These are phyloP conservation scores for Naja naja DNA, from an alignment of 2,113 vertebrate genomes.

Conservation along the genomic window DNA sequence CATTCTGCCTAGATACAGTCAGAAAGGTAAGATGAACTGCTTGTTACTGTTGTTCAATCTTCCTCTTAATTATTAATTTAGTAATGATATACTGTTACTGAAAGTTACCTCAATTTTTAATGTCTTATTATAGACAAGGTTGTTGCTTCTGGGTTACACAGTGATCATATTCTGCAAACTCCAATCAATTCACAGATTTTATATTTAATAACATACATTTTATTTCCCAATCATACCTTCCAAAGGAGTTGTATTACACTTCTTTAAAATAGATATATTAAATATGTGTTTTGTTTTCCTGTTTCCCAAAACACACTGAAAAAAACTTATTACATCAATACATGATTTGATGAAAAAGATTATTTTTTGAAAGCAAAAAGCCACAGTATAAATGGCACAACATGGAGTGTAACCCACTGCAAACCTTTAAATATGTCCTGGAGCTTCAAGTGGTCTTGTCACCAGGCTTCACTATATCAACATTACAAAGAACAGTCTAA, in stretches of 20 bases:
- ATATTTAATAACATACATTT: neutral
- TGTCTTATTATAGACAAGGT: neutral
- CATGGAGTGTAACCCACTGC: neutral
- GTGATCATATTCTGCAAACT: neutral
- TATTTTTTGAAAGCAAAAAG: neutral
- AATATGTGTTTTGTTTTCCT: neutral
- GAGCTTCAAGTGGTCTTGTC: neutral
- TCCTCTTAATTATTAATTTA: neutral
- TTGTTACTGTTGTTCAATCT: neutral
- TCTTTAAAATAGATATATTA: neutral
- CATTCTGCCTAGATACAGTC: neutral
- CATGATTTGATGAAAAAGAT: neutral
- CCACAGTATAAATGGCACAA: neutral
- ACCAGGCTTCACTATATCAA: neutral
- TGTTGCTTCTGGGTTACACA: neutral
- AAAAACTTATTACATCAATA: neutral
- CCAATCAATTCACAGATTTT: neutral
- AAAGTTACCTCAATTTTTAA: neutral
- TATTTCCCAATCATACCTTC: neutral
- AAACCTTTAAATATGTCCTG: neutral
- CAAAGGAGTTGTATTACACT: neutral
- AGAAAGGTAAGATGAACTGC: neutral
- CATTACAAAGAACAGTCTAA: slow-evolving; percentile 13
- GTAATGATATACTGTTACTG: neutral
- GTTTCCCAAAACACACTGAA: neutral